These are phyloP conservation scores for Dendrocopos noguchii DNA, from an alignment of 2,113 vertebrate genomes.

Conservation along the genomic window DNA sequence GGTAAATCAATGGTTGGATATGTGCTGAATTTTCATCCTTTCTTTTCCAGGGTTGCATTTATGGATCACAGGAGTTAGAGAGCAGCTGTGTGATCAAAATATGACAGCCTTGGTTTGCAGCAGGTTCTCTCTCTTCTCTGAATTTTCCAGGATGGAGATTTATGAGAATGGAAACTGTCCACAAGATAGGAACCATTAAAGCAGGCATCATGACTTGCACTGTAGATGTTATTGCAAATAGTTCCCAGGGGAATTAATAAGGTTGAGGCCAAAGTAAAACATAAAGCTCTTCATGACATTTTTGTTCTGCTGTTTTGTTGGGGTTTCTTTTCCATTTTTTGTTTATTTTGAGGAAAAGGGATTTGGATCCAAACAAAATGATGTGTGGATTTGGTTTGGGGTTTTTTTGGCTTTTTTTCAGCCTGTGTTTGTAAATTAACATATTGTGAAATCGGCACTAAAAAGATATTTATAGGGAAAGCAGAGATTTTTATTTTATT, in stretches of 20 bases:
- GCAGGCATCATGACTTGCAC: neutral
- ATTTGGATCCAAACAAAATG: neutral
- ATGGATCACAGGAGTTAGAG: neutral
- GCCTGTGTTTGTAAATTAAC: neutral
- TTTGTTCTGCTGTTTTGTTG: neutral
- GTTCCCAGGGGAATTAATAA: neutral
- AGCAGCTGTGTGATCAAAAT: slow-evolving; percentile 19
- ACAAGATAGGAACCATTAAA: neutral
- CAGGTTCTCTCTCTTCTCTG: neutral
- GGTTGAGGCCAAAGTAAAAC: neutral
- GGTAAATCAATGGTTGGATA: slow-evolving; percentile 5
- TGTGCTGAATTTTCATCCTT: neutral
- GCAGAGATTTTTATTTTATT: no score
- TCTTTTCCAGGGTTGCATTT: neutral
- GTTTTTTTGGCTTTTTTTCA: neutral
- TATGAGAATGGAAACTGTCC: neutral
- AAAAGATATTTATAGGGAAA: neutral
- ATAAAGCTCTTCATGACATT: neutral
- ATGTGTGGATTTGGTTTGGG: neutral
- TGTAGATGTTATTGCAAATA: neutral
- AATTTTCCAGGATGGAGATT: neutral
- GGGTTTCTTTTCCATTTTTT: no score
- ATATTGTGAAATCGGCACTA: neutral
- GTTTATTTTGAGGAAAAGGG: neutral
- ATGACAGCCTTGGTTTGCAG: neutral